A percentile compares a stretch with the other conserved stretches of the same genome.
Conservation (phyloP, 2,113 vertebrate genomes). For the Ptychochromis oligacanthus region DNA sequence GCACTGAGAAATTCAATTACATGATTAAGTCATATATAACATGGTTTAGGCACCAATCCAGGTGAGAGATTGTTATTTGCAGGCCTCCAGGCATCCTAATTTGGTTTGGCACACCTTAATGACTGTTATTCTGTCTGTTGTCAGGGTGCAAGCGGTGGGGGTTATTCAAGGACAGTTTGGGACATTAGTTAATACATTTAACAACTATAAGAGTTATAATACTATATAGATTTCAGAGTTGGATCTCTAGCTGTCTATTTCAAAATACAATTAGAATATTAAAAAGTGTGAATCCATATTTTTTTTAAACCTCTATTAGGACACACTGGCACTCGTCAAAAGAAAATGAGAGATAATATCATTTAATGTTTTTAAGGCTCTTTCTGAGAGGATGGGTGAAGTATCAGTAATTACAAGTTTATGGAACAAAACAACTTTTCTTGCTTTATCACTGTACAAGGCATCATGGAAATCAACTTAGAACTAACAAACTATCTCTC, state of each 20-base stretch:
- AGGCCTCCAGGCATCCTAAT: not conserved
- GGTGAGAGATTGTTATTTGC: not conserved
- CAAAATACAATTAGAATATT: not conserved
- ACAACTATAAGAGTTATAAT: fast-evolving
- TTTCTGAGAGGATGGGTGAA: not conserved
- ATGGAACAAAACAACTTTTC: not conserved
- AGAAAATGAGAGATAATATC: not conserved
- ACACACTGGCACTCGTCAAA: not conserved
- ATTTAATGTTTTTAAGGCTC: not conserved
- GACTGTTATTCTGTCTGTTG: conserved; percentile 16
- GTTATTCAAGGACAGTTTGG: not conserved
- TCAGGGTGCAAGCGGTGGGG: not conserved
- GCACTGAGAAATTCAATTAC: too few species aligned
- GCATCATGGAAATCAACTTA: not conserved
- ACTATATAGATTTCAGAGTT: not conserved
- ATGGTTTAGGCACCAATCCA: not conserved
- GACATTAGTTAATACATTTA: not conserved
- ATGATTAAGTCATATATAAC: not conserved
- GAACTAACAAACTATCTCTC: not conserved
- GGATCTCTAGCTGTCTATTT: not conserved
- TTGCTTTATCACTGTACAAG: not conserved
- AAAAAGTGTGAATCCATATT: not conserved
- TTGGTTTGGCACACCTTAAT: not conserved
- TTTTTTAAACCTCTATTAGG: fast-evolving
- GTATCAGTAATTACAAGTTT: not conserved